Evolutionary conservation across 2,888 invertebrate species (phyloP), one percentile per base, ranked within the genome.

Genomic region (Archips xylosteana): DNA sequence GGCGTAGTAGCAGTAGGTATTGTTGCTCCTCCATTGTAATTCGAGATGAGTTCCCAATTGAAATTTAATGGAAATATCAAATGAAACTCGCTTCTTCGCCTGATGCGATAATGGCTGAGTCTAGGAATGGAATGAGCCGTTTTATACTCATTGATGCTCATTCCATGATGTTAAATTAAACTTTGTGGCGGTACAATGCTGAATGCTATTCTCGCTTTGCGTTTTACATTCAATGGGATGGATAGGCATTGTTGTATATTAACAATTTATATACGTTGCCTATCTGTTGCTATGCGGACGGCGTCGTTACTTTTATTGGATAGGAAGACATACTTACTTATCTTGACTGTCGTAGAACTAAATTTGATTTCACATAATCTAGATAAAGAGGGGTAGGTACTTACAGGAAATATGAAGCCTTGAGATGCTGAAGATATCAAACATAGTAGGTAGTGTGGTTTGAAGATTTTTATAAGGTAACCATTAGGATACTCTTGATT

Each of bases 21-120:
- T 86, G 85, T 86, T 64, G 74, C 61, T 51, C 73, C 66, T 57
- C 82, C 77, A 86, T 87, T 88, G 86, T 87, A 75, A 77, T 71
- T 45, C 72, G 77, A 85, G 85, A 90, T 88, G 89, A 90, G 87
- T 88, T 88, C 84, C 85, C 85, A 87, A 91, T 91, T 89, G 88
- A 89, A 90, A 88, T 92, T 89, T 86, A 88, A 89, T 87, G 86
- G 89, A 89, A 91, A 89, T 91, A 90, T 90, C 87, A 88, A 89
- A 90, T 86, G 86, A 86, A 87, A 87, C 80, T 85, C 83, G 78
- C 76, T 82, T 85, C 84, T 85, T 85, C 85, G 83, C 81, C 76
- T 82, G 83, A 85, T 82, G 78, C 79, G 83, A 89, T 89, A 89
- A 89, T 84, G 79, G 82, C 81, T 60, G 81, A 81, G 81, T 80